phyloP scores from a whole-genome alignment of 2,888 invertebrate genomes.

The Hybos culiciformis region DNA sequence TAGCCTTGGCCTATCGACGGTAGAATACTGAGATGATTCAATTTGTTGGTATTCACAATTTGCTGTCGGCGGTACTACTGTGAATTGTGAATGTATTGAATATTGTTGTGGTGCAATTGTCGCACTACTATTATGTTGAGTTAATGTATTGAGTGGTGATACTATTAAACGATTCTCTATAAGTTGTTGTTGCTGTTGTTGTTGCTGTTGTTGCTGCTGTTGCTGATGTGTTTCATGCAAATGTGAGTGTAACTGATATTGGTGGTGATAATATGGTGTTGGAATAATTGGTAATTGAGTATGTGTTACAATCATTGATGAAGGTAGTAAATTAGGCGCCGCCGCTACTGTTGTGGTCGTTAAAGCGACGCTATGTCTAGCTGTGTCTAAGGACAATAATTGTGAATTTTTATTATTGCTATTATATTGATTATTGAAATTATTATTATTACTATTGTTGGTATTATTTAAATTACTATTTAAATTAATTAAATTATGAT shows the following conservation, averaged over 20 bases:
- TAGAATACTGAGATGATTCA: too few species aligned
- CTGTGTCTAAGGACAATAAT: conserved; percentile 23
- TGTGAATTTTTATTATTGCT: conserved; percentile 14
- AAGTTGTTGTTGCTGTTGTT: background rate
- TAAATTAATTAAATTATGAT: too few species aligned
- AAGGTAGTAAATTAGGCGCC: too few species aligned
- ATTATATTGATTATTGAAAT: conserved; percentile 12
- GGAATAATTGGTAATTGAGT: conserved; percentile 13
- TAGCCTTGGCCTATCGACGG: too few species aligned
- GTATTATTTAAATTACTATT: conserved; percentile 3
- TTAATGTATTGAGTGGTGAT: too few species aligned
- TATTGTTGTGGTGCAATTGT: too few species aligned
- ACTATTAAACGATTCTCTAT: background rate
- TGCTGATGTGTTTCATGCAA: background rate
- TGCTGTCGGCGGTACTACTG: conserved; percentile 14
- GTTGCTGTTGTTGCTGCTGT: conserved; percentile 8
- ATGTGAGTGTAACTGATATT: conserved; percentile 11
- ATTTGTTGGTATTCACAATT: too few species aligned
- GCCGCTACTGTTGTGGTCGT: conserved; percentile 17
- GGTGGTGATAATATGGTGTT: conserved; percentile 11
- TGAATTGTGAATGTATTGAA: conserved; percentile 12
- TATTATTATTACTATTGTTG: conserved; percentile 7
- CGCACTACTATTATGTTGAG: too few species aligned
- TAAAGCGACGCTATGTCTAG: conserved; percentile 25
- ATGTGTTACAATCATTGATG: conserved; percentile 24